Evolutionary conservation across 2,888 invertebrate genomes (phyloP), one percentile per base, ranked within the genome.

Genomic region (Lapara coniferarum): DNA sequence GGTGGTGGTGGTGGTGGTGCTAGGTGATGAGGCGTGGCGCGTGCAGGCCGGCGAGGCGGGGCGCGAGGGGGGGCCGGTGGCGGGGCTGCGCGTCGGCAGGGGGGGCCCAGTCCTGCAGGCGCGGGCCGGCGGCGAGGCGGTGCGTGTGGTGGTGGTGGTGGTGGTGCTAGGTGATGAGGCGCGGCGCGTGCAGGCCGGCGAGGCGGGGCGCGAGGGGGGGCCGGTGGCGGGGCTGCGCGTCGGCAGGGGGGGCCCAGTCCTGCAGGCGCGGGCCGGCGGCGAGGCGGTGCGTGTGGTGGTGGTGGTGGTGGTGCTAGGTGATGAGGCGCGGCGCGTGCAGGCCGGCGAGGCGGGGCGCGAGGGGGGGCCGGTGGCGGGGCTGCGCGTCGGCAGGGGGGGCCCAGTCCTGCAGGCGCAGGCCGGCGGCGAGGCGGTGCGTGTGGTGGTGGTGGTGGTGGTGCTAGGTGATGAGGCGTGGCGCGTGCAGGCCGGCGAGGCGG

Each of bases 71-170:
- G 59, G 98, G 98, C 85, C 96, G 93, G 76, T 92, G 90, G n/a
- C 51, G 69, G 44, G 51, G 68, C 57, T 66, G 66, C n/a, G 80
- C 81, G 68, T 81, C 83, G 4, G 95, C 95, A 10, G 95, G 95
- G 25, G 97, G 96, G 19, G 98, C 98, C 98, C 98, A 99, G 92
- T 98, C 98, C 83, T 98, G 97, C 58, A 99, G 95, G 57, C 97
- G 97, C 59, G 97, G 96, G 69, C 97, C 97, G 78, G 96, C 97
- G 46, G 98, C 98, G 80, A 98, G 94, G 58, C 98, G 96, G 92
- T 99, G 98, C 44, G 98, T 98, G 59, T 99, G 95, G 53, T 98
- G 96, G 89, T 99, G 98, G 7, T 7, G 37, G 2, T 37, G 37
- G 7, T 37, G 37, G 37, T 8, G 37, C 73, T 87, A 96, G 75